Conservation (phyloP, 2,113 vertebrate genomes). For the Gopherus evgoodei region DNA sequence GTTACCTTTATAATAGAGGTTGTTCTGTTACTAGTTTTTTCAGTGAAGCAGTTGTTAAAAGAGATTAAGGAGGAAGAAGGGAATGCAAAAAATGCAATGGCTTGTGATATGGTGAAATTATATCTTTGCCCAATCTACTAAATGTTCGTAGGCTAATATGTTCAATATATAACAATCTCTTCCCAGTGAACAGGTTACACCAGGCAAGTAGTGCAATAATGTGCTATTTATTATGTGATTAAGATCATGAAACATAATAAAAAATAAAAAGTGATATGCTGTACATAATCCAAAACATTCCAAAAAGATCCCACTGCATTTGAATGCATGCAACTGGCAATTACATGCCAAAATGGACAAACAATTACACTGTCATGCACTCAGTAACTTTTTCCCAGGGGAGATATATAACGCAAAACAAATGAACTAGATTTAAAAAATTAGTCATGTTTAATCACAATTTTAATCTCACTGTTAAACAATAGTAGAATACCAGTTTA, state of each 20-base stretch:
- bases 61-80: background rate
- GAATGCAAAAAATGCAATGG: constrained; percentile 21
- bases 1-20: background rate
- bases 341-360: background rate
- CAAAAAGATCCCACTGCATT: background rate
- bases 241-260: constrained; percentile 5
- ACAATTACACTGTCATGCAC: background rate
- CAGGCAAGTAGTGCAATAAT: background rate
- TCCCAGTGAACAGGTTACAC: constrained; percentile 45
- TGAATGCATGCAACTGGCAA: background rate
- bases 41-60: constrained; percentile 8
- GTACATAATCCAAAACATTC: background rate
- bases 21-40: constrained; percentile 18
- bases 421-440: no score
- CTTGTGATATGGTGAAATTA: background rate
- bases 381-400: background rate
- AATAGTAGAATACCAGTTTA: no score
- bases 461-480: no score
- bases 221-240: background rate
- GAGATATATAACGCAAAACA: background rate
- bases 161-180: background rate
- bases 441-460: no score
- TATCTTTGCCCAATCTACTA: constrained; percentile 1
- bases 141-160: background rate
- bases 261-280: background rate